phyloP scores from a whole-genome alignment of 2,797 vertebrate species.

The Gymnothorax javanicus region DNA sequence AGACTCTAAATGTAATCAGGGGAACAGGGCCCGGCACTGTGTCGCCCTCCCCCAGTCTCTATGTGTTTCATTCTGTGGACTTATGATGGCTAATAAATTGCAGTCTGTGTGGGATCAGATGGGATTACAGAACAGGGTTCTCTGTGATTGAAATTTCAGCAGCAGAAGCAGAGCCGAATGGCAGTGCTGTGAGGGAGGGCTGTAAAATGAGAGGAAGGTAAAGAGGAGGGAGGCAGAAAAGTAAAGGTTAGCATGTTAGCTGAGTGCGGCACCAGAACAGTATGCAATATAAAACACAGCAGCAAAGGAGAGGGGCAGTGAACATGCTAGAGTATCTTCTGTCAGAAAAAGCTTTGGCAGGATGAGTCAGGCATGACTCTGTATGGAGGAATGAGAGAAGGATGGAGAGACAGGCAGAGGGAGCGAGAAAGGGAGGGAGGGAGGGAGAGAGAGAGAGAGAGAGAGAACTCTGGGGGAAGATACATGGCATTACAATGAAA shows the following conservation, averaged over 20 bases:
- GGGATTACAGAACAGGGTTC: neutral
- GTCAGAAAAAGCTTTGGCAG: neutral
- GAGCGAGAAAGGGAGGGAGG: no score
- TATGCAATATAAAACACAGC: no score
- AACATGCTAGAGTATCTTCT: neutral
- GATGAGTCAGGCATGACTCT: no score
- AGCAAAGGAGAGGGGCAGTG: neutral
- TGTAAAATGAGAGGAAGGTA: neutral
- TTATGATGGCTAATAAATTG: slow-evolving; percentile 46
- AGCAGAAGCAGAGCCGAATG: neutral
- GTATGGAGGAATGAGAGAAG: no score
- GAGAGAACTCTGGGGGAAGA: neutral
- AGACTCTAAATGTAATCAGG: slow-evolving; percentile 16
- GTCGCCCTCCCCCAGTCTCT: neutral
- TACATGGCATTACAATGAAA: no score
- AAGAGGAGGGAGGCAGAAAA: neutral
- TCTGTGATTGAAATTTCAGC: neutral
- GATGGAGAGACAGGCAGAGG: no score
- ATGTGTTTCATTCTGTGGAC: slow-evolving; percentile 1
- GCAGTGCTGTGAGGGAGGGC: neutral
- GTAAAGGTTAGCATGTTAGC: neutral
- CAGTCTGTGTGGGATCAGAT: neutral
- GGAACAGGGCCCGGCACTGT: slow-evolving; percentile 31
- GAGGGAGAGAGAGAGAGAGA: neutral
- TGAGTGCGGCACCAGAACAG: no score